Evolutionary conservation across 2,113 vertebrate genomes (phyloP).

Genomic region (Sceloporus undulatus): DNA sequence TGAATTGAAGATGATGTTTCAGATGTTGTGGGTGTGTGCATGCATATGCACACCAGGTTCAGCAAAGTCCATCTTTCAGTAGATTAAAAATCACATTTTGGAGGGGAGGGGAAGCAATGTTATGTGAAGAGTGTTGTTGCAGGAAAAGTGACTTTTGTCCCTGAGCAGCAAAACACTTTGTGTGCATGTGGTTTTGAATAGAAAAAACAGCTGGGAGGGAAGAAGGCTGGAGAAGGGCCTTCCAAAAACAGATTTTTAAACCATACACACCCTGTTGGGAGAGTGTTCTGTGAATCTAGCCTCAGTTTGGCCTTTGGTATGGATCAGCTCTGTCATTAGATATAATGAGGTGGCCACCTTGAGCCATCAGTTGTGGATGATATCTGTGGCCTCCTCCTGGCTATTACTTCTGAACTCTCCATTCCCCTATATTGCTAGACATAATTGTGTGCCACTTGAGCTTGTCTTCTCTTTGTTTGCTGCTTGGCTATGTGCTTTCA

Average conservation of each 20-base stretch:
- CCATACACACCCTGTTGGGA: neutral
- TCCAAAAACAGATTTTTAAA: neutral
- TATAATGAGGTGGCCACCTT: neutral
- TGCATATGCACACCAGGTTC: neutral
- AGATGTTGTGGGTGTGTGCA: neutral
- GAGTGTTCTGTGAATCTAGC: neutral
- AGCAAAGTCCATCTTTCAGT: neutral
- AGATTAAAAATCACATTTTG: neutral
- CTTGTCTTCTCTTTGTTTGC: too few species aligned
- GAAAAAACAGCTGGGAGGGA: neutral
- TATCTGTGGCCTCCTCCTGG: neutral
- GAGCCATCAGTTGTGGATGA: neutral
- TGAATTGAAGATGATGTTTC: neutral
- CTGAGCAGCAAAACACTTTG: neutral
- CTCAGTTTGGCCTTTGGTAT: neutral
- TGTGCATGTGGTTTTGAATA: neutral
- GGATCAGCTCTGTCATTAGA: neutral
- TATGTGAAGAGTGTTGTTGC: neutral
- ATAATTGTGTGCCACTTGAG: neutral
- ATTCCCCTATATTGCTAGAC: neutral
- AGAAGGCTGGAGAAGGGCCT: too few species aligned
- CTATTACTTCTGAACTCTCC: neutral
- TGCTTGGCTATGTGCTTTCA: too few species aligned
- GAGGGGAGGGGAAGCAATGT: too few species aligned
- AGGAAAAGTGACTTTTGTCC: too few species aligned